Evolutionary conservation across 2,113 vertebrate genomes (phyloP).

Genomic region (Passer montanus): DNA sequence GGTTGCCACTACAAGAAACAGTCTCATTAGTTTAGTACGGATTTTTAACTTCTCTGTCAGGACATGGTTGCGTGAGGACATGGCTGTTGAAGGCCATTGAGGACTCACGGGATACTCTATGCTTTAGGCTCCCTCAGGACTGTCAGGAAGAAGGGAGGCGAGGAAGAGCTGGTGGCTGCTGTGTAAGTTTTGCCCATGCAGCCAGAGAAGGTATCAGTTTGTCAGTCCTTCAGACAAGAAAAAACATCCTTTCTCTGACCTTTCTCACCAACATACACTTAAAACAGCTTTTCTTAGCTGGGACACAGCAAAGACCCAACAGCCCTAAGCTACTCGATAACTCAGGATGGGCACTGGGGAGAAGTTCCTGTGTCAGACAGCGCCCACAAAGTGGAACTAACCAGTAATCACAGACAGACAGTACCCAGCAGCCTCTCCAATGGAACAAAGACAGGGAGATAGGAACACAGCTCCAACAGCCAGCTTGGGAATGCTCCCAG

Average conservation of each 20-base stretch:
- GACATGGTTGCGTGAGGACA: slow-evolving; percentile 55
- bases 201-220: background rate
- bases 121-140: background rate
- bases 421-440: slow-evolving; percentile 16
- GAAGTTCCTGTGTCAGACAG: background rate
- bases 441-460: slow-evolving; percentile 50
- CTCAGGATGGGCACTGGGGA: background rate
- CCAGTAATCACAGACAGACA: slow-evolving; percentile 52
- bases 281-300: background rate
- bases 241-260: background rate
- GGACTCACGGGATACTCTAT: slow-evolving; percentile 50
- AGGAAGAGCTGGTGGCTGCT: background rate
- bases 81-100: slow-evolving; percentile 73
- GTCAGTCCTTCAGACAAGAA: background rate
- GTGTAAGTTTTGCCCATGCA: background rate
- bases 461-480: slow-evolving; percentile 57
- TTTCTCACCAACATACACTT: background rate
- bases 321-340: background rate
- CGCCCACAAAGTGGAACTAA: slow-evolving; percentile 35
- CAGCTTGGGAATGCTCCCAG: slow-evolving; percentile 51
- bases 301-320: background rate
- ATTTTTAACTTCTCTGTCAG: slow-evolving; percentile 71
- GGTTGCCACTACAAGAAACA: slow-evolving; percentile 71
- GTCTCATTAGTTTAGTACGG: slow-evolving; percentile 74
- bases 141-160: background rate